Evolutionary conservation across 2,888 invertebrate species (phyloP).

Genomic region (Andricus curvator): DNA sequence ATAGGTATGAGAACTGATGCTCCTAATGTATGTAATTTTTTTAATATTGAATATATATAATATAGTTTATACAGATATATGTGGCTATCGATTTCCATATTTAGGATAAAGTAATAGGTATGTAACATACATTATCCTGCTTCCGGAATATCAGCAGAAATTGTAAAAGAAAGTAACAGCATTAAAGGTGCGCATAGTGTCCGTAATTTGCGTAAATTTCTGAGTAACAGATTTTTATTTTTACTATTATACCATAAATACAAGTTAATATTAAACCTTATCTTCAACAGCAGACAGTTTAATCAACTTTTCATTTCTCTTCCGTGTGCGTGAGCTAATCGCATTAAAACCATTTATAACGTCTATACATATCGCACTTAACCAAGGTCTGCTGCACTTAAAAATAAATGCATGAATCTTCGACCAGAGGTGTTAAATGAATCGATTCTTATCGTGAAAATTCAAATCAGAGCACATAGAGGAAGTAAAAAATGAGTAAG

Average conservation of each 20-base stretch:
- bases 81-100: background rate
- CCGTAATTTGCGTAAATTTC: background rate
- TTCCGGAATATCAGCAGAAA: background rate
- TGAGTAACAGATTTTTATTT: background rate
- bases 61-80: no score
- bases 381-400: slow-evolving; percentile 16
- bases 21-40: no score
- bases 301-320: background rate
- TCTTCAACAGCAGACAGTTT: background rate
- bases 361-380: background rate
- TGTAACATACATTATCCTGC: background rate
- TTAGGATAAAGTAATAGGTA: background rate
- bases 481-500: background rate
- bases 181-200: background rate
- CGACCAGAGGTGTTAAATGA: background rate
- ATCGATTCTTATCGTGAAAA: background rate
- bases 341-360: slow-evolving; percentile 1
- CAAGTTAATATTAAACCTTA: background rate
- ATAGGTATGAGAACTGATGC: no score
- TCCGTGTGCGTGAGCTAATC: slow-evolving; percentile 19
- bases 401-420: slow-evolving; percentile 1
- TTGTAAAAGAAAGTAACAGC: background rate
- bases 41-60: no score
- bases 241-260: background rate
- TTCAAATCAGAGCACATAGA: background rate